Percentiles rank a stretch among this genome's conserved stretches.
Conservation (phyloP, 2,888 invertebrate genomes). For the Tyria jacobaeae region DNA sequence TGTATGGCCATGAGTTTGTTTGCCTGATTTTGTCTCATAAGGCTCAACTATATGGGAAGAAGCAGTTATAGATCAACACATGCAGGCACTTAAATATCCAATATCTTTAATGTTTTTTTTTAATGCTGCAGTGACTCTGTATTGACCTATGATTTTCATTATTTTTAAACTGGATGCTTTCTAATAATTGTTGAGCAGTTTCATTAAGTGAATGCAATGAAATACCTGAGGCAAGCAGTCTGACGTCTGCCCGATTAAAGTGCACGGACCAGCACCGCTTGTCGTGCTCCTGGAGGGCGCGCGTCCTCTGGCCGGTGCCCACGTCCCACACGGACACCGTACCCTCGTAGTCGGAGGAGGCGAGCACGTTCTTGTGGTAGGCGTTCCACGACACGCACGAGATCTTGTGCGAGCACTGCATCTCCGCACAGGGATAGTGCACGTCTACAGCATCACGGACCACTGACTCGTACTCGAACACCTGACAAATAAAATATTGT, state of each 20-base stretch:
- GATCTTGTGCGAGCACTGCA: constrained; percentile 96
- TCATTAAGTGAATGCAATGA: no score
- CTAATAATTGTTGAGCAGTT: no score
- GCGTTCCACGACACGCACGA: constrained; percentile 98
- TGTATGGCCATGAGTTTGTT: no score
- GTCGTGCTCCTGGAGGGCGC: constrained; percentile 94
- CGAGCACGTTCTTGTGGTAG: constrained; percentile 93
- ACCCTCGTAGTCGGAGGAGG: constrained; percentile 98
- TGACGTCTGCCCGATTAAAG: constrained; percentile 96
- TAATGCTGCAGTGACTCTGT: no score
- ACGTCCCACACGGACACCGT: constrained; percentile 98
- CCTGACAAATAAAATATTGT: no score
- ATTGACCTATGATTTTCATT: no score
- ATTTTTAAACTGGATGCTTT: no score
- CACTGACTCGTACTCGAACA: constrained; percentile 95
- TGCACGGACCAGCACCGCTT: constrained; percentile 98
- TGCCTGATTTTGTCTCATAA: no score
- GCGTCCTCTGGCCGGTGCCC: constrained; percentile 90
- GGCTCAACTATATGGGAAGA: no score
- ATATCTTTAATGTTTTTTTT: no score
- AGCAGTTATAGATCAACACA: no score
- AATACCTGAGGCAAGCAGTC: constrained; percentile 95
- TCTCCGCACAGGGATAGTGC: constrained; percentile 96
- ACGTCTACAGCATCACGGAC: constrained; percentile 95
- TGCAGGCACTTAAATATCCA: no score